Evolutionary conservation across 1,140 invertebrate genomes (phyloP).

Genomic region (Platorchestia sp.): DNA sequence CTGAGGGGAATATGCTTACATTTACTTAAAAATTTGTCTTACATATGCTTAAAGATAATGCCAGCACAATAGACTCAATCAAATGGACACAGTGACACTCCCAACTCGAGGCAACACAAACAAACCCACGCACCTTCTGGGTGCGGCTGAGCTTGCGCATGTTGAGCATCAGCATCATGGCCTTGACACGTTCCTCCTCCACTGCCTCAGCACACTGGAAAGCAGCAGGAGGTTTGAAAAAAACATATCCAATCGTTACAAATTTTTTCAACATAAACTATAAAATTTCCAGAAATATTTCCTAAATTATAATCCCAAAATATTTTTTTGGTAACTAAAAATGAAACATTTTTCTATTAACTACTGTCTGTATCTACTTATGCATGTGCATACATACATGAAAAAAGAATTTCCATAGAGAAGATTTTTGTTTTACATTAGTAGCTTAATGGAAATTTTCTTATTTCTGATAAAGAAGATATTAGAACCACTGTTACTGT

Average conservation of each 20-base stretch:
- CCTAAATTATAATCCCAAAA: background rate
- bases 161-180: slow-evolving; percentile 63
- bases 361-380: background rate
- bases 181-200: slow-evolving; percentile 60
- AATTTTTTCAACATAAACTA: background rate
- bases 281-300: background rate
- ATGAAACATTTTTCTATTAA: background rate
- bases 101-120: background rate
- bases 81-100: background rate
- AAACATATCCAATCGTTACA: background rate
- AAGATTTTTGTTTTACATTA: background rate
- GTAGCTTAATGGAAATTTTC: background rate
- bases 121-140: slow-evolving; percentile 59
- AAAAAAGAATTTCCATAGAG: background rate
- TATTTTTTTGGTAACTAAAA: background rate
- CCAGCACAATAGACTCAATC: background rate
- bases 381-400: background rate
- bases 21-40: too few relatives aligned
- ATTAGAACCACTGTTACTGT: background rate
- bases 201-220: slow-evolving; percentile 59
- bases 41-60: background rate
- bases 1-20: too few relatives aligned
- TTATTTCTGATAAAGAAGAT: background rate
- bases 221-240: background rate
- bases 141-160: slow-evolving; percentile 61